Percentiles rank a stretch among this genome's conserved stretches.
phyloP scores from a whole-genome alignment of 1,140 invertebrate species.

The Hyles vespertilio region DNA sequence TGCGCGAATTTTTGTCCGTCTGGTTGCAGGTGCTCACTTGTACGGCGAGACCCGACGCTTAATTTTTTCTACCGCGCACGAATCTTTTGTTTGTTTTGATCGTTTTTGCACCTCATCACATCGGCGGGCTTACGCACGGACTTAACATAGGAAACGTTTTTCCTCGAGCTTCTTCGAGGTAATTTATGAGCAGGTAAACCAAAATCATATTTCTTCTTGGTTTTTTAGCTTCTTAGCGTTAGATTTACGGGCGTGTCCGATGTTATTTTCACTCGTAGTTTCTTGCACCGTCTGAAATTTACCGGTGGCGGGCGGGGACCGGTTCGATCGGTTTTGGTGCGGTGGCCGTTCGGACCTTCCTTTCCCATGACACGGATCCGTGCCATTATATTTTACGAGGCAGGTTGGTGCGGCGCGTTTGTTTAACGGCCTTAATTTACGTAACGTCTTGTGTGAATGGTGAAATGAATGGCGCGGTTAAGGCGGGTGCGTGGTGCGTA shows the following conservation, averaged over 20 bases:
- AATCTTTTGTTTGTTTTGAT: slow-evolving; percentile 44
- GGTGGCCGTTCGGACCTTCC: slow-evolving; percentile 10
- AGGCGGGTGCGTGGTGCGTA: slow-evolving; percentile 20
- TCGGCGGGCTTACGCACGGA: slow-evolving; percentile 15
- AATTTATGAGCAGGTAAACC: slow-evolving; percentile 11
- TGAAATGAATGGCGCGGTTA: slow-evolving; percentile 43
- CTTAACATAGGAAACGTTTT: no score
- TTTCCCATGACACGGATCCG: slow-evolving; percentile 25
- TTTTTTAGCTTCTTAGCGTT: no score
- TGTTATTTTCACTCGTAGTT: no score
- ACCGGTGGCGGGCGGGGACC: slow-evolving; percentile 1
- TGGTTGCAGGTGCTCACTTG: slow-evolving; percentile 49
- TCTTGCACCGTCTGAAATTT: not conserved
- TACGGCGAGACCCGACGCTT: slow-evolving; percentile 24
- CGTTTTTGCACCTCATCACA: slow-evolving; percentile 32
- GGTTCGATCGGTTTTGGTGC: slow-evolving; percentile 10
- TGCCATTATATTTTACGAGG: slow-evolving; percentile 32
- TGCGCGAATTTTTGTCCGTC: slow-evolving; percentile 42
- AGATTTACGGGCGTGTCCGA: no score
- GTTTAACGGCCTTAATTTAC: slow-evolving; percentile 41
- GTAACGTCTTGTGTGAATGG: slow-evolving; percentile 31
- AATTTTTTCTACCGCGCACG: slow-evolving; percentile 35
- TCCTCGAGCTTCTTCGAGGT: not conserved
- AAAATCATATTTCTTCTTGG: not conserved
- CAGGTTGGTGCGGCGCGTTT: slow-evolving; percentile 33